Conservation (phyloP, 1,140 invertebrate species). For the Heliconius himera region DNA sequence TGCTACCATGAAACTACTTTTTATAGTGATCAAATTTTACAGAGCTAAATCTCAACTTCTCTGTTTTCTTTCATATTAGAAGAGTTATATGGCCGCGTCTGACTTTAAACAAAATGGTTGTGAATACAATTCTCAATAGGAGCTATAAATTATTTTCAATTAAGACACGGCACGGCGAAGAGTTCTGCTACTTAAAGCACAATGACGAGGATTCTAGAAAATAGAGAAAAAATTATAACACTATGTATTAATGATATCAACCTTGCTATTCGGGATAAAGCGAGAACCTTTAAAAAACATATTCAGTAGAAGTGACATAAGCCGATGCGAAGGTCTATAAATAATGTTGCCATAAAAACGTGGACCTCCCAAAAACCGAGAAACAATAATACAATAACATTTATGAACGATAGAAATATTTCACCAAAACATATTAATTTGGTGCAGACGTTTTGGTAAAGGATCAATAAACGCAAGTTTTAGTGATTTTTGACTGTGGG, state of each 20-base stretch:
- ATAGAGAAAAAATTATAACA: too few relatives aligned
- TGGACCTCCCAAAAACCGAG: background rate
- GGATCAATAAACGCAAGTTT: background rate
- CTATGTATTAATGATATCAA: too few relatives aligned
- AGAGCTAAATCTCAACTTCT: too few relatives aligned
- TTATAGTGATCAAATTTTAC: too few relatives aligned
- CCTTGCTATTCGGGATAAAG: background rate
- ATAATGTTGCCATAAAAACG: background rate
- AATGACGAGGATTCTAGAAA: background rate
- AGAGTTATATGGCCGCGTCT: too few relatives aligned
- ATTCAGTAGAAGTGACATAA: too few relatives aligned
- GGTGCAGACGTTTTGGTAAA: background rate
- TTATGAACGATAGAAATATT: constrained; percentile 1
- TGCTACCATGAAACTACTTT: too few relatives aligned
- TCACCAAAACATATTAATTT: constrained; percentile 7
- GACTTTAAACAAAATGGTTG: too few relatives aligned
- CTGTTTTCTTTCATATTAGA: too few relatives aligned
- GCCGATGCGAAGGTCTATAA: background rate
- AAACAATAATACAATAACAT: background rate
- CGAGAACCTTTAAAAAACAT: background rate
- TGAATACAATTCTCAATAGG: too few relatives aligned
- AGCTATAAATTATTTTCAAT: too few relatives aligned
- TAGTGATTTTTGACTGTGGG: background rate
- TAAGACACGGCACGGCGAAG: too few relatives aligned
- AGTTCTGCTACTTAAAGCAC: background rate